Conservation (phyloP, 2,888 invertebrate genomes). For the Meloe dianella region DNA sequence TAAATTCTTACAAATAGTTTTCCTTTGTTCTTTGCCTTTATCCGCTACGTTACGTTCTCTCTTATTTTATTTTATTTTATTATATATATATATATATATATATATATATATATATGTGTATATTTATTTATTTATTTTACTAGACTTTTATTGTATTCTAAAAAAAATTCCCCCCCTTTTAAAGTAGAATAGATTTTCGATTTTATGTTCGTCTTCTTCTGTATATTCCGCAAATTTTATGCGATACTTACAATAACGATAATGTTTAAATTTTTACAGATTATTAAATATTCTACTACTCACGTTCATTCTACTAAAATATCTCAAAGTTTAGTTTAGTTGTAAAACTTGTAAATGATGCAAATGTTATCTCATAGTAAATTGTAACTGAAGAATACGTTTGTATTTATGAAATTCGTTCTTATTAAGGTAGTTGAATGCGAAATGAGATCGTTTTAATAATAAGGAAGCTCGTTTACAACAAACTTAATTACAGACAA, state of each 20-base stretch:
- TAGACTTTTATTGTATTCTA: not conserved
- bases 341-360: too few species aligned
- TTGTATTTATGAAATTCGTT: not conserved
- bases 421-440: not conserved
- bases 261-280: not conserved
- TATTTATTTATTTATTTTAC: not conserved
- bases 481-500: not conserved
- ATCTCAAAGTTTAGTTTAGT: too few species aligned
- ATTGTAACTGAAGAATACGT: not conserved
- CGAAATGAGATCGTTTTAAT: not conserved
- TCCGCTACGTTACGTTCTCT: not conserved
- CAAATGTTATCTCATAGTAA: not conserved
- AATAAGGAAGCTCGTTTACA: not conserved
- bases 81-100: too few species aligned
- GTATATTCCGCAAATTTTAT: not conserved
- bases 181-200: not conserved
- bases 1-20: not conserved
- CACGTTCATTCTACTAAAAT: not conserved
- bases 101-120: too few species aligned
- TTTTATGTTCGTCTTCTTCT: not conserved
- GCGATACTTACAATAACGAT: not conserved
- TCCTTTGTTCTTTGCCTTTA: not conserved
- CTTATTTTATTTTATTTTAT: too few species aligned
- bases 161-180: not conserved
- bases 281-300: not conserved